Percentiles rank a stretch among this genome's conserved stretches.
Evolutionary conservation across 2,888 invertebrate genomes (phyloP).

Genomic region (Tipula confusa): DNA sequence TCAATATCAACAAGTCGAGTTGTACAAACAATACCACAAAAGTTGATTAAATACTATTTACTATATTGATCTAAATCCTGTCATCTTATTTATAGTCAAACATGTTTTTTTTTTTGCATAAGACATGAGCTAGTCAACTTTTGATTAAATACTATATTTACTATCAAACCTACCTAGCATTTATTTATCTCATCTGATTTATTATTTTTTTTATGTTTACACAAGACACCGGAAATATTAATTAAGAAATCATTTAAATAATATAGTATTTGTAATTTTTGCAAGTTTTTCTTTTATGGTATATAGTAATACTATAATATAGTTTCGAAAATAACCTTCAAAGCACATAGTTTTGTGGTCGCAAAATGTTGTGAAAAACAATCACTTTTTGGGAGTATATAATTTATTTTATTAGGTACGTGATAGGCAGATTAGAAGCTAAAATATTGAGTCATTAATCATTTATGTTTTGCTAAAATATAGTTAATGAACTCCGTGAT

Average conservation of each 20-base stretch:
- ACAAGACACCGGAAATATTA: background rate
- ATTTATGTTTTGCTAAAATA: background rate
- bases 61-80: too few relatives aligned
- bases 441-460: background rate
- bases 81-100: too few relatives aligned
- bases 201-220: background rate
- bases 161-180: background rate
- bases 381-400: background rate
- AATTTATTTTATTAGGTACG: background rate
- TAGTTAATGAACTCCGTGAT: background rate
- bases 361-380: background rate
- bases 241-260: constrained; percentile 16
- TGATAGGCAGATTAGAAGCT: background rate
- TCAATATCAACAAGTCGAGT: background rate
- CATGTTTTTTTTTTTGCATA: too few relatives aligned
- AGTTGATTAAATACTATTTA: background rate
- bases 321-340: background rate
- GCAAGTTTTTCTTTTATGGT: background rate
- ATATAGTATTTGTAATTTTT: background rate
- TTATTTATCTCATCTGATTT: background rate
- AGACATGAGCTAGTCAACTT: too few relatives aligned
- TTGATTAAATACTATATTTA: background rate
- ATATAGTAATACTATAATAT: background rate
- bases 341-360: background rate
- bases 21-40: background rate